These are phyloP conservation scores for Corythoichthys haematopterus DNA, from an alignment of 2,113 vertebrate species.

Conservation along the genomic window DNA sequence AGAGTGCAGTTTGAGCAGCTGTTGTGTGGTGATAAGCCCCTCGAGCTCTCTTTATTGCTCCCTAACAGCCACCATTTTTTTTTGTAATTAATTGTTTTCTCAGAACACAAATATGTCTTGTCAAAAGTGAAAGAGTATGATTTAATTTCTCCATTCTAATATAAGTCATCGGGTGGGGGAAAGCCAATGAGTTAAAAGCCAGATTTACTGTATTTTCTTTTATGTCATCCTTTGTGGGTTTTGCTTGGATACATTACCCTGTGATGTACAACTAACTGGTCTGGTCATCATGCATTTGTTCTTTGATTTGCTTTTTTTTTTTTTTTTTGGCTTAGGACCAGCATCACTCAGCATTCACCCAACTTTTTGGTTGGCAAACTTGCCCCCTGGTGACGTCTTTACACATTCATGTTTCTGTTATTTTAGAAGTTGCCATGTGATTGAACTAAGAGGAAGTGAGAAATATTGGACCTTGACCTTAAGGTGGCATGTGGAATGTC, in stretches of 20 bases:
- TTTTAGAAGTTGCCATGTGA: constrained; percentile 15
- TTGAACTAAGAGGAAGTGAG: constrained; percentile 39
- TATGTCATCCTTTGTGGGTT: background rate
- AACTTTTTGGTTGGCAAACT: background rate
- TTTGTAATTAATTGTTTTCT: constrained; percentile 34
- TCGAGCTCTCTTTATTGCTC: constrained; percentile 15
- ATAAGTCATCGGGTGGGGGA: no score
- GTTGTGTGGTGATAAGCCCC: constrained; percentile 22
- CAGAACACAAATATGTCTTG: constrained; percentile 19
- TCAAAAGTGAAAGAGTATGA: background rate
- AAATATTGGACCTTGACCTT: constrained; percentile 63
- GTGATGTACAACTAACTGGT: background rate
- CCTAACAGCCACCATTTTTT: constrained; percentile 18
- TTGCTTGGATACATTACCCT: background rate
- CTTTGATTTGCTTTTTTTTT: background rate
- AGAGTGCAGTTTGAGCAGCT: constrained; percentile 34
- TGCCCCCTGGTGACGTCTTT: background rate
- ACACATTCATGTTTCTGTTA: constrained; percentile 5
- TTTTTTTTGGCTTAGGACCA: background rate
- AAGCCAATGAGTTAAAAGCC: no score
- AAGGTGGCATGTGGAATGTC: constrained; percentile 60
- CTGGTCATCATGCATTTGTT: background rate
- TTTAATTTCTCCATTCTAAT: no score
- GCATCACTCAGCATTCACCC: background rate
- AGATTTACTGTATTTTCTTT: background rate